Conservation (phyloP, 1,140 invertebrate species). For the Penaeus chinensis region DNA sequence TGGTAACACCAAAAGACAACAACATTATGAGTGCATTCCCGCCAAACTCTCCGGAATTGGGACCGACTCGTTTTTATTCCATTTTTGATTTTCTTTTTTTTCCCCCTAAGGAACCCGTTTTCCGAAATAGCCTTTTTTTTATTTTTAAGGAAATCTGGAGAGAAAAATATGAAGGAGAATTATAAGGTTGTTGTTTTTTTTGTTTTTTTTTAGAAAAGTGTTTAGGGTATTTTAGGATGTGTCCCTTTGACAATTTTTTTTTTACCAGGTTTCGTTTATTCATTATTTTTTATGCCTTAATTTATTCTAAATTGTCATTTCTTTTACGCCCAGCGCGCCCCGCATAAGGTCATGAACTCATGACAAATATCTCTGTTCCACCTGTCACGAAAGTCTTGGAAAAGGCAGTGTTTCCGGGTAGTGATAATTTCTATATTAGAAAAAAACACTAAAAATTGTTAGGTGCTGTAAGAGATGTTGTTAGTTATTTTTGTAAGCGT, state of each 20-base stretch:
- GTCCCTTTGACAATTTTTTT: too few species aligned
- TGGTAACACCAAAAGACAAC: slow-evolving; percentile 30
- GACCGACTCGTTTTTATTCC: background rate
- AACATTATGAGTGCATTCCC: background rate
- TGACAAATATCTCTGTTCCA: background rate
- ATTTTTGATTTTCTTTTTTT: background rate
- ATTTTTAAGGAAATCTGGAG: background rate
- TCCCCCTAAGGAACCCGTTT: background rate
- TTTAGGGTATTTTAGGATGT: too few species aligned
- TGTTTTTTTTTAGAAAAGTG: too few species aligned
- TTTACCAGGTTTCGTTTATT: background rate
- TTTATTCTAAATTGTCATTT: background rate
- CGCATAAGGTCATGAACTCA: background rate
- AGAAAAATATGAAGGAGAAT: too few species aligned
- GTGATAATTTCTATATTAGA: background rate
- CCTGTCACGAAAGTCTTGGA: background rate
- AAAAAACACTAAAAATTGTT: slow-evolving; percentile 2
- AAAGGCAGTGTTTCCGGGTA: background rate
- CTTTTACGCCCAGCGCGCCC: background rate
- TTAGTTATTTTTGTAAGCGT: slow-evolving; percentile 45
- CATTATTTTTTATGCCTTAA: background rate
- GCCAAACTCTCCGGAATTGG: slow-evolving; percentile 15
- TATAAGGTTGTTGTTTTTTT: too few species aligned
- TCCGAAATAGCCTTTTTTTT: background rate
- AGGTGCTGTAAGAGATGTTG: slow-evolving; percentile 43